These are phyloP conservation scores for Slavum lentiscoides DNA, from an alignment of 2,888 invertebrate species.

Conservation along the genomic window DNA sequence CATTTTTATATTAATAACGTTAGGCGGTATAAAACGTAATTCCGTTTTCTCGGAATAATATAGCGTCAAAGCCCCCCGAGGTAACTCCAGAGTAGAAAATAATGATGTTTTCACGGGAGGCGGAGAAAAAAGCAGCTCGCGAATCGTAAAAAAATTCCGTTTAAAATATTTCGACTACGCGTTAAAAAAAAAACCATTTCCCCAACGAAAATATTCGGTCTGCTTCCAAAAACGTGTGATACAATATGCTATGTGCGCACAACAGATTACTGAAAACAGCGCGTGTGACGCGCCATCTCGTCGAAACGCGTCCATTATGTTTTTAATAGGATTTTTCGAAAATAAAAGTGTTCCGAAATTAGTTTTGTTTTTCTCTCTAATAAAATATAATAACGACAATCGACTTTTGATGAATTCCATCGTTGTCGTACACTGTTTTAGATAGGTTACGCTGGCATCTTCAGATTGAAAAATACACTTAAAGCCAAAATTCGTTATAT, in stretches of 20 bases:
- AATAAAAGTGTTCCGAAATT: conserved; percentile 17
- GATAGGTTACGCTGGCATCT: too few relatives aligned
- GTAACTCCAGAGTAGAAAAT: background rate
- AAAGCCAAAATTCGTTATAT: too few relatives aligned
- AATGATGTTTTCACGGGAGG: background rate
- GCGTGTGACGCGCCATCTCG: background rate
- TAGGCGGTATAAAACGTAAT: background rate
- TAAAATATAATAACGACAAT: background rate
- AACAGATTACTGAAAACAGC: too few relatives aligned
- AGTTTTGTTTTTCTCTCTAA: conserved; percentile 5
- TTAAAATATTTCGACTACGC: background rate
- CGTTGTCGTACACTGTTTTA: background rate
- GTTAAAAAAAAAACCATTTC: conserved; percentile 6
- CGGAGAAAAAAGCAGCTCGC: background rate
- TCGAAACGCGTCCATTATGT: background rate
- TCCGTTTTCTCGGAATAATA: background rate
- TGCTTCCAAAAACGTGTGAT: too few relatives aligned
- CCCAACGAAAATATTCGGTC: background rate
- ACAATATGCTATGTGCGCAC: too few relatives aligned
- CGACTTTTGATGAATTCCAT: background rate
- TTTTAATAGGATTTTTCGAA: conserved; percentile 14
- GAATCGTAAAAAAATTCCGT: background rate
- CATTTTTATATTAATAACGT: background rate
- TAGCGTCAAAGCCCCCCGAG: background rate
- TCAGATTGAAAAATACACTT: too few relatives aligned